Evolutionary conservation across 2,797 vertebrate genomes (phyloP).

Genomic region (Scolopax bukidnonensis): DNA sequence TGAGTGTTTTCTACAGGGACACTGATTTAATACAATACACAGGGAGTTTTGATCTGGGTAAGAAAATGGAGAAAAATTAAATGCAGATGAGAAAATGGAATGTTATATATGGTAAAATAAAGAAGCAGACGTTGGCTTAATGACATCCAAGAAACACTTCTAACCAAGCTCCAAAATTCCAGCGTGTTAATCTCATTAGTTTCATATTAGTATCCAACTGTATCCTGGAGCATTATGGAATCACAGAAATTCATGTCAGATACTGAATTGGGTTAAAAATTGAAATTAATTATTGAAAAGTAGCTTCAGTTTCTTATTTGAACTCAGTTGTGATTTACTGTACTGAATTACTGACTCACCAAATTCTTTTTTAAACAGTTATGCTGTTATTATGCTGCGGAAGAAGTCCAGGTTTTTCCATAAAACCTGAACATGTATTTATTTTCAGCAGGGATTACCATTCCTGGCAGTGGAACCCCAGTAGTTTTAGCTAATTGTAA

Average conservation of each 20-base stretch:
- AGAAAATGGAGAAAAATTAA: constrained; percentile 44
- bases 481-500: constrained; percentile 27
- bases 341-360: neutral
- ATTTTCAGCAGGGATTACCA: constrained; percentile 29
- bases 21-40: neutral
- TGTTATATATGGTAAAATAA: constrained; percentile 37
- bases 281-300: neutral
- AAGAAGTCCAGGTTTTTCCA: constrained; percentile 45
- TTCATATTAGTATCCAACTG: neutral
- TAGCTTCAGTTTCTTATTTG: neutral
- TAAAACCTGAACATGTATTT: constrained; percentile 21
- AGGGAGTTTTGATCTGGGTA: constrained; percentile 8
- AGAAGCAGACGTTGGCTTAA: constrained; percentile 14
- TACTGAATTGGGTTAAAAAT: constrained; percentile 6
- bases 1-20: neutral
- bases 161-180: constrained; percentile 5
- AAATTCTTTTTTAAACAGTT: neutral
- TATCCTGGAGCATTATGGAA: neutral
- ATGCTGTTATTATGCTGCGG: neutral
- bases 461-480: constrained; percentile 31
- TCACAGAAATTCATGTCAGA: neutral
- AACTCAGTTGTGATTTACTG: neutral
- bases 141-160: constrained; percentile 28
- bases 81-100: constrained; percentile 41
- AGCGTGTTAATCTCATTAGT: constrained; percentile 47